Percentiles rank a stretch among this genome's conserved stretches.
Evolutionary conservation across 2,888 invertebrate genomes (phyloP).

Genomic region (Chrysopilus asiliformis): DNA sequence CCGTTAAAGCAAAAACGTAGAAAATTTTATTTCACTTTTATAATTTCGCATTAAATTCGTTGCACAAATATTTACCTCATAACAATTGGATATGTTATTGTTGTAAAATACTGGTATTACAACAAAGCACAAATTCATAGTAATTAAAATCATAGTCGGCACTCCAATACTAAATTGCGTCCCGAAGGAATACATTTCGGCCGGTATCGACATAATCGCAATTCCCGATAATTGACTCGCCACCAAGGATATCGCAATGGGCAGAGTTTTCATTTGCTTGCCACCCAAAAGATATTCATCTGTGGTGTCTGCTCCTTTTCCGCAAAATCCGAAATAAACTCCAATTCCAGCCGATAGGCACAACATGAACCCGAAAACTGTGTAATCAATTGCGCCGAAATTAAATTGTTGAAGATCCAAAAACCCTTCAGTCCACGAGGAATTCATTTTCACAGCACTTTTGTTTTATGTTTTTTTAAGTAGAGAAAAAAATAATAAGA

Average conservation of each 20-base stretch:
- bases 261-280: constrained; percentile 42
- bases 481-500: too few relatives aligned
- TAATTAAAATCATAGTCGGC: constrained; percentile 27
- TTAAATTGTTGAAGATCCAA: too few relatives aligned
- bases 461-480: too few relatives aligned
- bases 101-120: constrained; percentile 36
- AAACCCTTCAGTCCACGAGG: too few relatives aligned
- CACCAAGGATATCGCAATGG: constrained; percentile 49
- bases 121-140: constrained; percentile 20
- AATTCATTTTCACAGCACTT: too few relatives aligned
- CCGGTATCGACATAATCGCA: constrained; percentile 37
- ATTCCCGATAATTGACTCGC: constrained; percentile 40
- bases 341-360: constrained; percentile 42
- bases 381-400: constrained; percentile 37
- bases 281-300: constrained; percentile 46
- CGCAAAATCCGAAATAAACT: constrained; percentile 42
- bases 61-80: constrained; percentile 23
- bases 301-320: constrained; percentile 37
- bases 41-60: too few relatives aligned
- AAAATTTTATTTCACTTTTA: too few relatives aligned
- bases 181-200: constrained; percentile 38
- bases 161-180: constrained; percentile 30
- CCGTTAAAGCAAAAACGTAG: too few relatives aligned
- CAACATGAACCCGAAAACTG: constrained; percentile 42
- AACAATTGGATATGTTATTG: constrained; percentile 33